These are phyloP conservation scores for Hoplostethus mediterraneus DNA, from an alignment of 2,797 vertebrate species.

Conservation along the genomic window DNA sequence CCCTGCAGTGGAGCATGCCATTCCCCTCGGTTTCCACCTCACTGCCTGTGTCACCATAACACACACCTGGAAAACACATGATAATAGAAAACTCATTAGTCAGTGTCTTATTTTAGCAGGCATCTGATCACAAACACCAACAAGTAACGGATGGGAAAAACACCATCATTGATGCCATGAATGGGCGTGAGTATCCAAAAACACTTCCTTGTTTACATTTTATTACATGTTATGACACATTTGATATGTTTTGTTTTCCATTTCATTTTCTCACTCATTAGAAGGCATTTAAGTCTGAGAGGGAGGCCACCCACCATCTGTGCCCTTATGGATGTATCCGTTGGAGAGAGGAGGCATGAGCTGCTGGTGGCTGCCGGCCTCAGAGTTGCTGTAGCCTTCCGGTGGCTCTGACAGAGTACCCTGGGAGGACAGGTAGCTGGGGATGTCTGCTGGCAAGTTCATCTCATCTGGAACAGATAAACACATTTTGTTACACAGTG, in stretches of 20 bases:
- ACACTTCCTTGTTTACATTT: background rate
- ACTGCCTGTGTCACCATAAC: slow-evolving; percentile 84
- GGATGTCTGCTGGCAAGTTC: slow-evolving; percentile 95
- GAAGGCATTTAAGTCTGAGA: background rate
- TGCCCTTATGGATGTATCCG: slow-evolving; percentile 90
- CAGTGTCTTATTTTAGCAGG: slow-evolving; percentile 17
- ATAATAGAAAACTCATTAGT: slow-evolving; percentile 29
- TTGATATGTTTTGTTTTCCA: background rate
- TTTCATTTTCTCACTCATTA: background rate
- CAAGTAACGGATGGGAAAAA: background rate
- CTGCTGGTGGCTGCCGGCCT: slow-evolving; percentile 97
- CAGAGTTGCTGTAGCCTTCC: slow-evolving; percentile 93
- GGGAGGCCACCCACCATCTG: slow-evolving; percentile 85
- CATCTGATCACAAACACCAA: slow-evolving; percentile 11
- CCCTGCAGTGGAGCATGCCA: slow-evolving; percentile 79
- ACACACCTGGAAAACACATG: slow-evolving; percentile 77
- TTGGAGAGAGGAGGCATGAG: slow-evolving; percentile 93
- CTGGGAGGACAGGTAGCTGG: slow-evolving; percentile 98
- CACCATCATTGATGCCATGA: background rate
- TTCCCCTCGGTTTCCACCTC: slow-evolving; percentile 84
- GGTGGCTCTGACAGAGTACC: slow-evolving; percentile 96
- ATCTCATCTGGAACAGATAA: slow-evolving; percentile 90
- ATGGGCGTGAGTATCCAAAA: background rate
- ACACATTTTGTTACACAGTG: slow-evolving; percentile 15
- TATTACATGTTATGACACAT: background rate